Percentiles rank a stretch among this genome's conserved stretches.
These are phyloP conservation scores for Erannis defoliaria DNA, from an alignment of 2,888 invertebrate species.

Conservation along the genomic window DNA sequence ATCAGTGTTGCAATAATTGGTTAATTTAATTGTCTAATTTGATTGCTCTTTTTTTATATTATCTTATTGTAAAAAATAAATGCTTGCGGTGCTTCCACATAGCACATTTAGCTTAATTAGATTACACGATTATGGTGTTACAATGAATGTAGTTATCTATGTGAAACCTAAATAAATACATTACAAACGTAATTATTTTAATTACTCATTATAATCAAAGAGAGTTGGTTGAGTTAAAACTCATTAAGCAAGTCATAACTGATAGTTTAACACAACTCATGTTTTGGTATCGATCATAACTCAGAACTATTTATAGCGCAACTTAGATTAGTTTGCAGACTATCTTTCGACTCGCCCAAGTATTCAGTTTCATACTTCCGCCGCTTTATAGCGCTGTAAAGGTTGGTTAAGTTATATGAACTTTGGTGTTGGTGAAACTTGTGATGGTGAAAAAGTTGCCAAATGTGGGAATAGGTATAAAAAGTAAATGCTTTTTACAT, in stretches of 20 bases:
- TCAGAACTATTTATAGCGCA: conserved; percentile 9
- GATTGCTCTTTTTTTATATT: no score
- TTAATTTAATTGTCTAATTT: no score
- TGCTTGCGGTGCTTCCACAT: no score
- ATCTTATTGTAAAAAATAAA: no score
- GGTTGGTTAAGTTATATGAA: neutral
- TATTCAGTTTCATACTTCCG: conserved; percentile 8
- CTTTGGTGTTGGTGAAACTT: neutral
- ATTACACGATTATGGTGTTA: no score
- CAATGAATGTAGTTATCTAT: no score
- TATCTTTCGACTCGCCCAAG: conserved; percentile 4
- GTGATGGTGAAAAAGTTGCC: no score
- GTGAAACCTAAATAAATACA: no score
- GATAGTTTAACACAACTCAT: neutral
- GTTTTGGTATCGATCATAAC: neutral
- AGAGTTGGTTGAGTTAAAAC: neutral
- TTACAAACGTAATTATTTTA: neutral
- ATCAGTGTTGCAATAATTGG: no score
- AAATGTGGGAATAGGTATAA: no score
- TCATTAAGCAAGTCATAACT: conserved; percentile 6
- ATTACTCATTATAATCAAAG: neutral
- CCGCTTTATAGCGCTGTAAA: conserved; percentile 1
- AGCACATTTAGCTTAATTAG: no score
- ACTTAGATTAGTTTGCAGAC: conserved; percentile 22
- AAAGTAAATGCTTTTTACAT: no score